Evolutionary conservation across 2,113 vertebrate genomes (phyloP).

Genomic region (Sapayoa aenigma): DNA sequence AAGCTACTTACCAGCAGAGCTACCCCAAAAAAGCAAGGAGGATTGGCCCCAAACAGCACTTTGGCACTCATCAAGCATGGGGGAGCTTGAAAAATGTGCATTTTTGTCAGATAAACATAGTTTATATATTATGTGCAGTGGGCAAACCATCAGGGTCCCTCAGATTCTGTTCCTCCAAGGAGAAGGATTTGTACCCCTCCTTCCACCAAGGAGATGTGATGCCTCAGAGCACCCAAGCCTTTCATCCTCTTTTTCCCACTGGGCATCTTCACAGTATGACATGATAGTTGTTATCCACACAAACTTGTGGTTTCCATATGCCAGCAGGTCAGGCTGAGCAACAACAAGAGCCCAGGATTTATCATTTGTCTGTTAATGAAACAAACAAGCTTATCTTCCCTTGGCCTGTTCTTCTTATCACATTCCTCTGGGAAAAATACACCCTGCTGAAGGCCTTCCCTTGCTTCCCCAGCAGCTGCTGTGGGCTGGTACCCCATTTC

Average conservation of each 20-base stretch:
- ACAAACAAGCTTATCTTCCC: background rate
- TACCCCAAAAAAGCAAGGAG: background rate
- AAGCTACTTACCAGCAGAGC: background rate
- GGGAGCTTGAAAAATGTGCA: background rate
- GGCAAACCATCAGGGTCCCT: background rate
- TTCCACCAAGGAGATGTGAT: background rate
- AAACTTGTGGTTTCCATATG: background rate
- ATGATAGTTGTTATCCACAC: background rate
- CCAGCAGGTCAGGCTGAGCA: background rate
- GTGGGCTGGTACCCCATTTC: background rate
- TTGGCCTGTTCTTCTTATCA: fast-evolving
- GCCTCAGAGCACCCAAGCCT: fast-evolving
- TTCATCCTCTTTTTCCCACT: background rate
- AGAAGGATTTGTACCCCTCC: background rate
- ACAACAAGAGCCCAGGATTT: background rate
- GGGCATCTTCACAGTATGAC: background rate
- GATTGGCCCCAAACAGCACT: background rate
- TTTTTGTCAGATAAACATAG: background rate
- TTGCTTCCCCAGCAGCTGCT: background rate
- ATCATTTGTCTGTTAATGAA: background rate
- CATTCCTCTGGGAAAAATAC: background rate
- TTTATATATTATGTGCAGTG: fast-evolving
- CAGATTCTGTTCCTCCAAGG: background rate
- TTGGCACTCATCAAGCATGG: background rate
- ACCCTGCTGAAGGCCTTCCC: background rate